Percentiles rank a stretch among this genome's conserved stretches.
These are phyloP conservation scores for Thereva nobilitata DNA, from an alignment of 2,888 invertebrate genomes.

Conservation along the genomic window DNA sequence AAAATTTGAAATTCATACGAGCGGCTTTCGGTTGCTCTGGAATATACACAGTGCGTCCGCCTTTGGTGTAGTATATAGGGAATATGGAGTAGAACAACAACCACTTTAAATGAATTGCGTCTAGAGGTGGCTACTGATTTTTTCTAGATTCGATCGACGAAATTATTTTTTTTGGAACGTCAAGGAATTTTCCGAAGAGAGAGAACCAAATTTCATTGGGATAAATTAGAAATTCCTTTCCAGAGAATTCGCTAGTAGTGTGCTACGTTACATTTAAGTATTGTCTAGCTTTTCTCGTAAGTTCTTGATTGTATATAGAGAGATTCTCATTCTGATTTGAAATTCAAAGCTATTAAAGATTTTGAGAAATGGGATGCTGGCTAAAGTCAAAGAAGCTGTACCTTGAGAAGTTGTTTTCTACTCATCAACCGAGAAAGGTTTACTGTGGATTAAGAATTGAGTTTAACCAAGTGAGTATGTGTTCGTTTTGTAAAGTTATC, in stretches of 20 bases:
- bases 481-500: background rate
- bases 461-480: conserved; percentile 30
- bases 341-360: conserved; percentile 22
- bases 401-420: conserved; percentile 35
- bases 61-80: no score
- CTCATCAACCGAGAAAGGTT: conserved; percentile 28
- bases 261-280: no score
- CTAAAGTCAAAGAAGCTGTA: conserved; percentile 20
- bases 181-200: no score
- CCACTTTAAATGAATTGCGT: no score
- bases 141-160: no score
- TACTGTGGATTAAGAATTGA: conserved; percentile 32
- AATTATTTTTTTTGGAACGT: no score
- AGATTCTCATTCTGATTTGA: conserved; percentile 20
- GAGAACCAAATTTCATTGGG: background rate
- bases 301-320: background rate
- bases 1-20: no score
- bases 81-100: no score
- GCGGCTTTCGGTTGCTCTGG: no score
- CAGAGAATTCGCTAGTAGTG: conserved; percentile 6
- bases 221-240: conserved; percentile 19
- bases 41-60: no score
- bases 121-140: no score
- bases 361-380: conserved; percentile 32
- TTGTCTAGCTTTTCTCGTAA: conserved; percentile 5